Conservation (phyloP, 1,140 invertebrate genomes). For the Zaprionus inermis region DNA sequence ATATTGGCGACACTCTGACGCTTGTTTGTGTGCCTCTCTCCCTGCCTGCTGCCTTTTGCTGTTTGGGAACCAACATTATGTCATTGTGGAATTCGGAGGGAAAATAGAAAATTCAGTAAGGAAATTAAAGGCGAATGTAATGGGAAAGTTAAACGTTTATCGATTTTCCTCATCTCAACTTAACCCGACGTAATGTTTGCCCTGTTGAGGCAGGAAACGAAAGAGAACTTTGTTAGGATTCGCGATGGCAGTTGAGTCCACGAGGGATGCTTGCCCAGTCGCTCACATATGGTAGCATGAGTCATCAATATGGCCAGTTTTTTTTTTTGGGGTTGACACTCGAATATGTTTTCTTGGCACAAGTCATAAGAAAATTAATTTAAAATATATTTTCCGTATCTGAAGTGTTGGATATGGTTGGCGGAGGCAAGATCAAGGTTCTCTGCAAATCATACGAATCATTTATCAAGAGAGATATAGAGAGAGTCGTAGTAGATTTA, state of each 20-base stretch:
- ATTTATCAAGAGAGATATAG: constrained; percentile 21
- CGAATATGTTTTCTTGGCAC: constrained; percentile 17
- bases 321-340: constrained; percentile 11
- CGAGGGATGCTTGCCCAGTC: constrained; percentile 31
- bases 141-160: constrained; percentile 61
- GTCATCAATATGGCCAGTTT: constrained; percentile 14
- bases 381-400: constrained; percentile 16
- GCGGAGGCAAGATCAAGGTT: constrained; percentile 77
- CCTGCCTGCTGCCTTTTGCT: constrained; percentile 3
- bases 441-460: constrained; percentile 38
- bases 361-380: constrained; percentile 10
- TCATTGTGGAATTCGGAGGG: constrained; percentile 39
- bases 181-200: constrained; percentile 41
- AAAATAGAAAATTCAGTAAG: constrained; percentile 37
- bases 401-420: constrained; percentile 67
- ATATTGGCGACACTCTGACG: constrained; percentile 41
- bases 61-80: constrained; percentile 61
- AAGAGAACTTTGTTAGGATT: constrained; percentile 15
- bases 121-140: constrained; percentile 63
- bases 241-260: background rate
- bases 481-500: constrained; percentile 6
- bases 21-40: constrained; percentile 6
- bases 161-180: constrained; percentile 54
- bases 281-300: constrained; percentile 23
- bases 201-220: constrained; percentile 68